Conservation (phyloP, 2,888 invertebrate species). For the Amaurobius ferox region DNA sequence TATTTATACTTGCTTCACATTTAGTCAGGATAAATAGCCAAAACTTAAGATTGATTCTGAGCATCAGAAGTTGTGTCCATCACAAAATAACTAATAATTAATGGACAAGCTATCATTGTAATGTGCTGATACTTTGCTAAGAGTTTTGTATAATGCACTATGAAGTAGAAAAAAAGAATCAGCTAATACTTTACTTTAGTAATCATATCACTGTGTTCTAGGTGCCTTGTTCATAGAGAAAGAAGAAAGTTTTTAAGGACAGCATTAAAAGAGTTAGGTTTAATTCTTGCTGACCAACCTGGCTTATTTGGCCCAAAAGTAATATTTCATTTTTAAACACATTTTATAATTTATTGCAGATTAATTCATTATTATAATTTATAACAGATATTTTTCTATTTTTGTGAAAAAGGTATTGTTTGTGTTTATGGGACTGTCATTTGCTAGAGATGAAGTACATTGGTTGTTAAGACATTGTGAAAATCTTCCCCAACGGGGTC, state of each 20-base stretch:
- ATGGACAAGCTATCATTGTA: no score
- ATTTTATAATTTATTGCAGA: background rate
- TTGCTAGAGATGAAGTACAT: slow-evolving; percentile 95
- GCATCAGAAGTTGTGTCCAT: no score
- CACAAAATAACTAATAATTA: no score
- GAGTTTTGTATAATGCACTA: no score
- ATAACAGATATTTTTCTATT: background rate
- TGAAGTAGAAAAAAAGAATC: no score
- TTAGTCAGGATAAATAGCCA: no score
- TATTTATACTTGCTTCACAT: no score
- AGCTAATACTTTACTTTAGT: no score
- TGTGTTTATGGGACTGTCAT: slow-evolving; percentile 96
- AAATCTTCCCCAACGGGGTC: slow-evolving; percentile 89
- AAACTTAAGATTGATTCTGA: no score
- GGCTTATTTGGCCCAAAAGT: slow-evolving; percentile 96
- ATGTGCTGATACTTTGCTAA: no score
- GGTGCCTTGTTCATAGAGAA: slow-evolving; percentile 93
- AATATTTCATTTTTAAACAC: slow-evolving; percentile 26
- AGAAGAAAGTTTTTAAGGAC: slow-evolving; percentile 96
- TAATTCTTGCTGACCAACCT: slow-evolving; percentile 98
- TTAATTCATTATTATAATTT: background rate
- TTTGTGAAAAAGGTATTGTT: slow-evolving; percentile 84
- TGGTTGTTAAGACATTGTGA: slow-evolving; percentile 98
- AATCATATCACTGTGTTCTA: no score
- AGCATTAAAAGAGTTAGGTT: slow-evolving; percentile 94